phyloP scores from a whole-genome alignment of 2,888 invertebrate species.

The Calameuta filiformis region DNA sequence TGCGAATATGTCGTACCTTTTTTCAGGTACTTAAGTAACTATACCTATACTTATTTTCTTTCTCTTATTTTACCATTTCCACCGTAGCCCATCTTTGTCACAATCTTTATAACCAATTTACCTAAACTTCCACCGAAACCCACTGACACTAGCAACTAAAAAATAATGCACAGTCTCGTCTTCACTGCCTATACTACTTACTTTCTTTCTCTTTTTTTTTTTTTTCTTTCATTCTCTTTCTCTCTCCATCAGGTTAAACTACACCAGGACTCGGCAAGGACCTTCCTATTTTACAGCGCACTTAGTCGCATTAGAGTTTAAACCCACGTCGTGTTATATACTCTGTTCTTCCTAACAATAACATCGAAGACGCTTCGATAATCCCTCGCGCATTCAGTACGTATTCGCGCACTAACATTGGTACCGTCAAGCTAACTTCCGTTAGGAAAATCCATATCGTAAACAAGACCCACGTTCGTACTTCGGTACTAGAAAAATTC shows the following conservation, averaged over 20 bases:
- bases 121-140: background rate
- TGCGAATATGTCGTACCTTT: background rate
- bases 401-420: background rate
- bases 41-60: background rate
- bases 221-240: background rate
- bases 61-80: background rate
- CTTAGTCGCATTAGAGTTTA: slow-evolving; percentile 5
- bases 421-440: background rate
- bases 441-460: background rate
- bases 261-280: background rate
- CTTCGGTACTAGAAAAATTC: background rate
- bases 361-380: slow-evolving; percentile 41
- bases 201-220: slow-evolving; percentile 17
- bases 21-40: slow-evolving; percentile 18
- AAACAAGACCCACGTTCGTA: background rate
- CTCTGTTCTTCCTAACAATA: slow-evolving; percentile 44
- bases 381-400: slow-evolving; percentile 34
- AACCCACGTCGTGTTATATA: slow-evolving; percentile 28
- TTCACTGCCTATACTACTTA: background rate
- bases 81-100: background rate
- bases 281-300: background rate
- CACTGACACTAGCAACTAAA: background rate
- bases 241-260: background rate
- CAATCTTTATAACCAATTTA: background rate
- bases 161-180: background rate